A percentile compares a stretch with the other conserved stretches of the same genome.
phyloP scores from a whole-genome alignment of 2,113 vertebrate genomes.

The Nothoprocta pentlandii region DNA sequence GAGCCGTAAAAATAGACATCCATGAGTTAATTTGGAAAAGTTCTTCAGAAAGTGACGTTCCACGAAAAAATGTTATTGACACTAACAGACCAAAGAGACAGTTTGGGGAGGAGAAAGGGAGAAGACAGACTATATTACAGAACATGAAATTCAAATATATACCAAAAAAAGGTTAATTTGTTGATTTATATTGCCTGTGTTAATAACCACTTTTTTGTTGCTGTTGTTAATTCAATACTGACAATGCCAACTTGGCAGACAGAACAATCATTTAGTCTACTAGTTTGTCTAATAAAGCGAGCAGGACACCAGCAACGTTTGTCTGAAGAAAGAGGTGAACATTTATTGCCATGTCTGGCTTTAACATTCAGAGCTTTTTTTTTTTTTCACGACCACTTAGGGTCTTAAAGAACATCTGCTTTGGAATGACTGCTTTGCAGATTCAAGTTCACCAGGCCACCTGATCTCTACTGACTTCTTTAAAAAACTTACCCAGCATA shows the following conservation, averaged over 20 bases:
- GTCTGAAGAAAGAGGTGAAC: background rate
- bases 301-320: background rate
- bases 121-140: background rate
- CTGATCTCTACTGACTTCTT: background rate
- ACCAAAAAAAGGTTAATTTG: background rate
- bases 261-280: background rate
- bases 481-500: background rate
- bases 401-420: background rate
- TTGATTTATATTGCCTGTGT: background rate
- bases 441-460: background rate
- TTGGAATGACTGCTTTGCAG: background rate
- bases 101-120: background rate
- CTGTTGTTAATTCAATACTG: background rate
- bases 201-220: background rate
- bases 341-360: background rate
- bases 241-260: background rate
- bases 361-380: background rate
- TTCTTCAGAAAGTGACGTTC: background rate
- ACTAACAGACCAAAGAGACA: background rate
- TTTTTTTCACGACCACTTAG: background rate
- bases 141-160: background rate
- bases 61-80: background rate
- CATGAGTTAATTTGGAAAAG: background rate
- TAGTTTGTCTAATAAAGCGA: background rate
- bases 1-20: background rate